phyloP scores from a whole-genome alignment of 2,113 vertebrate genomes.

The Gymnarchus niloticus region DNA sequence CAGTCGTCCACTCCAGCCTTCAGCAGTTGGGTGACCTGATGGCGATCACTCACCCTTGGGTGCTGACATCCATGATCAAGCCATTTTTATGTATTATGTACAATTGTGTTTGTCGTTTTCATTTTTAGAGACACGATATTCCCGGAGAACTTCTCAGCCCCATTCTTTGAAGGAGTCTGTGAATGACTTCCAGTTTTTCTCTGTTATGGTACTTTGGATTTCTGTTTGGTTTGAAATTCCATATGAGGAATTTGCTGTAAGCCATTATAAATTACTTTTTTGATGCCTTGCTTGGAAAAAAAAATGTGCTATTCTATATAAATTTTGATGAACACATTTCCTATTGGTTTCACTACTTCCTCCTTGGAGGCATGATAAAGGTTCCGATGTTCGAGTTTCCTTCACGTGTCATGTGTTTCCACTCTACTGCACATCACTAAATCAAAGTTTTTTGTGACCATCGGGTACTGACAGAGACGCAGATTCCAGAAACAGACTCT shows the following conservation, averaged over 20 bases:
- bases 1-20: not conserved
- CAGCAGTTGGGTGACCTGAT: not conserved
- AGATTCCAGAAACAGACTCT: not conserved
- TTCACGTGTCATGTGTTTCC: not conserved
- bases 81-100: not conserved
- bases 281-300: not conserved
- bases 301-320: not conserved
- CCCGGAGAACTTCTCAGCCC: not conserved
- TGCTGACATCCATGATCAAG: not conserved
- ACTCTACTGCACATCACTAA: not conserved
- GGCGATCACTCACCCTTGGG: not conserved
- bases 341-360: not conserved
- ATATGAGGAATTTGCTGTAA: not conserved
- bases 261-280: not conserved
- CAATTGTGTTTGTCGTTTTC: not conserved
- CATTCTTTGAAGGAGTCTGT: not conserved
- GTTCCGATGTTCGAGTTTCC: not conserved
- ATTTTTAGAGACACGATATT: not conserved
- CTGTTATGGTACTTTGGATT: not conserved
- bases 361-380: not conserved
- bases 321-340: not conserved
- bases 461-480: not conserved
- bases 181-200: not conserved
- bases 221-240: not conserved
- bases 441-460: not conserved